A percentile compares a stretch with the other conserved stretches of the same genome.
Evolutionary conservation across 2,888 invertebrate species (phyloP).

Genomic region (Hypercompe scribonia): DNA sequence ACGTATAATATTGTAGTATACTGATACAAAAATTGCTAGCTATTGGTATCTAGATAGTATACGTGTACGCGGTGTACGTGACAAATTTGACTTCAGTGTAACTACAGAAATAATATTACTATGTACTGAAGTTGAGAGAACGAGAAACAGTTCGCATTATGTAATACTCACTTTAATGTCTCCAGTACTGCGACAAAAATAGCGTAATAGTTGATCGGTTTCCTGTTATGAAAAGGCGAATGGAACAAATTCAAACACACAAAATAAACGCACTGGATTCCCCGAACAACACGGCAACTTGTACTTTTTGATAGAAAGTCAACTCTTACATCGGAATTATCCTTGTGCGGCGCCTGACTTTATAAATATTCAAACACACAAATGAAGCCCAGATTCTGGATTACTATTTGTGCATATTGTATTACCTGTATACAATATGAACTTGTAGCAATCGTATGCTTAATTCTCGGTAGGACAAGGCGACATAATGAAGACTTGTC

Average conservation of each 20-base stretch:
- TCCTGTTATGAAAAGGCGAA: neutral
- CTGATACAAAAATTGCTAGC: conserved; percentile 2
- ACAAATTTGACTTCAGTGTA: conserved; percentile 8
- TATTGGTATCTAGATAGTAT: neutral
- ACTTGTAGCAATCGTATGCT: neutral
- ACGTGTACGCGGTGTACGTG: neutral
- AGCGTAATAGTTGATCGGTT: neutral
- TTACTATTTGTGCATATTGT: neutral
- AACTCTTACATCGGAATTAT: neutral
- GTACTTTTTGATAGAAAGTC: neutral
- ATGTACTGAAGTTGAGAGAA: conserved; percentile 2
- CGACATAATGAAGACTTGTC: neutral
- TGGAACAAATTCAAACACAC: neutral
- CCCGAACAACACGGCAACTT: neutral
- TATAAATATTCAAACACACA: neutral
- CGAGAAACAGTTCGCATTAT: conserved; percentile 9
- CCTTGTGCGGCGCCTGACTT: neutral
- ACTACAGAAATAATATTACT: neutral
- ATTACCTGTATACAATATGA: neutral
- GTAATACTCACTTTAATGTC: conserved; percentile 6
- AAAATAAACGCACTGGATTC: neutral
- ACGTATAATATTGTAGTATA: conserved; percentile 6
- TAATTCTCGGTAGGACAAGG: neutral
- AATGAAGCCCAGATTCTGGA: neutral
- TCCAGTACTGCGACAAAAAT: neutral